These are phyloP conservation scores for Tenthredo distinguenda DNA, from an alignment of 2,888 invertebrate species.

Conservation along the genomic window DNA sequence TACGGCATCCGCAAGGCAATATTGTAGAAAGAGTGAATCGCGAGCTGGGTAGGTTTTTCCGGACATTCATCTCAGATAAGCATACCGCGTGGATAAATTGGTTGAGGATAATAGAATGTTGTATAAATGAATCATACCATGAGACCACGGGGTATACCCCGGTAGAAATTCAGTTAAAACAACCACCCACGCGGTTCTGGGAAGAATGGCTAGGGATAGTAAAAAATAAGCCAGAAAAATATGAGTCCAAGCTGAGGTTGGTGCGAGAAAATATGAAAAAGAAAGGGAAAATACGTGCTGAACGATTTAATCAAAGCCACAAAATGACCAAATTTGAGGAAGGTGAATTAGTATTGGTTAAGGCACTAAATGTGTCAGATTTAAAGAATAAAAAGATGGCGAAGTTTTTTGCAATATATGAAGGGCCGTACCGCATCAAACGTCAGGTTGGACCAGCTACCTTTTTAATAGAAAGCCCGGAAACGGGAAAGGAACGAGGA, in stretches of 20 bases:
- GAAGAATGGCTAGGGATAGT: neutral
- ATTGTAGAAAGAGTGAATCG: neutral
- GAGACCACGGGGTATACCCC: neutral
- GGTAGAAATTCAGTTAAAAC: neutral
- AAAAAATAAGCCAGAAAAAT: neutral
- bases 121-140: neutral
- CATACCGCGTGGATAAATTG: neutral
- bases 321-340: neutral
- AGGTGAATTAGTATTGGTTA: neutral
- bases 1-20: neutral
- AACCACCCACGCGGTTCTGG: constrained; percentile 35
- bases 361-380: neutral
- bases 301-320: constrained; percentile 1
- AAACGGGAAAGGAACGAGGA: neutral
- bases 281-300: neutral
- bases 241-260: neutral
- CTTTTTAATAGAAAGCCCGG: neutral
- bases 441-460: neutral
- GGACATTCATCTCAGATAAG: neutral
- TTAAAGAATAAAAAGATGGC: neutral
- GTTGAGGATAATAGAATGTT: neutral
- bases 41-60: neutral
- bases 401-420: neutral
- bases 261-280: neutral
- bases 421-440: neutral